These are phyloP conservation scores for Pollenia amentaria DNA, from an alignment of 2,888 invertebrate genomes.

Conservation along the genomic window DNA sequence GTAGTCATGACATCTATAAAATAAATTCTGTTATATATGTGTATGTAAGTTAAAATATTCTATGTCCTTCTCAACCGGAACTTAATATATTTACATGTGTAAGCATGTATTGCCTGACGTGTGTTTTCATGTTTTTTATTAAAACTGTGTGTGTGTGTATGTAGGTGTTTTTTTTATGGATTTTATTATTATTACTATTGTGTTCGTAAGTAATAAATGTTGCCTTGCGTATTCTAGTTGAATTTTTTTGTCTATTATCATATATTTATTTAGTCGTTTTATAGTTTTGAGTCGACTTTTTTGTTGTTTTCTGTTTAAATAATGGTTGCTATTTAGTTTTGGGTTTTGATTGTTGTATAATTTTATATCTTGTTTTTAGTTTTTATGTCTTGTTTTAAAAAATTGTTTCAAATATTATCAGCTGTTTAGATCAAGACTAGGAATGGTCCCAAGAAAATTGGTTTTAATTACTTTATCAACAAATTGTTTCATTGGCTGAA, in stretches of 20 bases:
- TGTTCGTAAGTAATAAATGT: constrained; percentile 29
- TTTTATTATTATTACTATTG: neutral
- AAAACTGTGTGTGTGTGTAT: neutral
- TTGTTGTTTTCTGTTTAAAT: constrained; percentile 9
- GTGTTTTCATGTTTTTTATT: neutral
- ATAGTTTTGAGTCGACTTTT: neutral
- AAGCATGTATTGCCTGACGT: neutral
- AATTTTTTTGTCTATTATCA: constrained; percentile 1
- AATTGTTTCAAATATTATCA: no score
- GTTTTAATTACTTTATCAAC: no score
- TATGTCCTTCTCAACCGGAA: constrained; percentile 58
- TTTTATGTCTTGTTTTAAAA: neutral
- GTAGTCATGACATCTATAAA: neutral
- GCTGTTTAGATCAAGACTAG: no score
- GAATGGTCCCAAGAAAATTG: no score
- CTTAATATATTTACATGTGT: constrained; percentile 59
- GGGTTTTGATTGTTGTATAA: neutral
- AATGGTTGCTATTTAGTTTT: constrained; percentile 10
- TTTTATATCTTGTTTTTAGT: no score
- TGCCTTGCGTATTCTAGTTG: neutral
- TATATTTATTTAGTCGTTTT: constrained; percentile 6
- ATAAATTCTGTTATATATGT: neutral
- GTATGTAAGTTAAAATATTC: neutral
- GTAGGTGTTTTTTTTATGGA: neutral
- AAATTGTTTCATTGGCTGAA: no score